These are phyloP conservation scores for Diplodus sargus DNA, from an alignment of 2,797 vertebrate species.

Conservation along the genomic window DNA sequence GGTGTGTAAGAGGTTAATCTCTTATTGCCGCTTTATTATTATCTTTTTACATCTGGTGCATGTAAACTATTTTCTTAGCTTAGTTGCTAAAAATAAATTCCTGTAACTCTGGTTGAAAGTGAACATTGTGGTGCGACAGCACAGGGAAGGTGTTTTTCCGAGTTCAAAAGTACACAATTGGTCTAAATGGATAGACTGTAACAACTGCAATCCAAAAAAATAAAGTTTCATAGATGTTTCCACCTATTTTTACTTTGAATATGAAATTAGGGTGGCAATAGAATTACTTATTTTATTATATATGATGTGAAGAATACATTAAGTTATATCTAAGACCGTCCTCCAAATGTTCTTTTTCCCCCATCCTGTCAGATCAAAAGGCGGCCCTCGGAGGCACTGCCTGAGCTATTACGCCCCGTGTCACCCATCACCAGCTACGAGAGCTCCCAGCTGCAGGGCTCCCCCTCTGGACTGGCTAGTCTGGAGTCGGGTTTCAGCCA, in stretches of 20 bases:
- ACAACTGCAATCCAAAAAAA: neutral
- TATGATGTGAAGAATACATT: neutral
- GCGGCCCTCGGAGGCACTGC: slow-evolving; percentile 92
- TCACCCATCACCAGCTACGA: slow-evolving; percentile 90
- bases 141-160: no score
- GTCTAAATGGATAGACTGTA: neutral
- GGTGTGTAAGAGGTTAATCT: slow-evolving; percentile 80
- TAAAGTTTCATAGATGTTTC: neutral
- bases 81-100: neutral
- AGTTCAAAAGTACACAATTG: no score
- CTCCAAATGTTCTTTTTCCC: neutral
- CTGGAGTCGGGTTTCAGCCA: slow-evolving; percentile 92
- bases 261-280: neutral
- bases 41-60: neutral
- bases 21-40: neutral
- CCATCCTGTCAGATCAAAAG: slow-evolving; percentile 89
- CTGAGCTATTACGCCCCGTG: slow-evolving; percentile 92
- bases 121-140: neutral
- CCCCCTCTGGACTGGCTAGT: slow-evolving; percentile 88
- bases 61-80: neutral
- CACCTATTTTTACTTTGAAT: neutral
- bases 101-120: neutral
- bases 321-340: neutral
- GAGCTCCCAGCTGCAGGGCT: slow-evolving; percentile 82
- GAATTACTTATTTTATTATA: no score